Evolutionary conservation across 2,797 vertebrate species (phyloP), one percentile per base, ranked within the genome.

Genomic region (Coregonus ussuriensis): DNA sequence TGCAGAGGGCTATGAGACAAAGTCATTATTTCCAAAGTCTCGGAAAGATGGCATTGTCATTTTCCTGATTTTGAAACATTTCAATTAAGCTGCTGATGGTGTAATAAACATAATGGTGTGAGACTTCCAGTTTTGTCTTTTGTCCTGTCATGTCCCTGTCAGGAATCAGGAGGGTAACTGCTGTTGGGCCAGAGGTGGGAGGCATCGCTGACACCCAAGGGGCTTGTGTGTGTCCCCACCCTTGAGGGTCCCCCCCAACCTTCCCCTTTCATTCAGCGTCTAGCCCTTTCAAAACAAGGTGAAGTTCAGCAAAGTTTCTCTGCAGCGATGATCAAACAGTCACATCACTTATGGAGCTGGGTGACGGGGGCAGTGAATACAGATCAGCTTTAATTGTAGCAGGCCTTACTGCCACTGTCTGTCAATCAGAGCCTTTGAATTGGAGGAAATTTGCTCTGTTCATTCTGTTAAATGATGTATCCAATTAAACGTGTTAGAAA

Each of bases 401-500:
- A 96, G 94, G 96, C 96, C 96, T 97, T 96, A 96, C 97, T 97
- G 96, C 97, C 97, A 95, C 96, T 98, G 96, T 96, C 96, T 97
- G 98, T 98, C 98, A 99, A 98, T 98, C 97, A 96, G 94, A 95
- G 95, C 93, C 97, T 97, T 97, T 99, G 96, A 99, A 99, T 99
- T 97, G 96, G 96, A 92, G 94, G 95, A 97, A 98, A 98, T 98
- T 98, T 98, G 96, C 97, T 98, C 97, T 96, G 96, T 98, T 99
- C 98, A 97, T 96, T 97, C 97, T 96, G 96, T 97, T 99, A 98
- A 99, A 99, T 98, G 97, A 98, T 98, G 97, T 98, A 98, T 97
- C 97, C 98, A 99, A 99, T 99, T 99, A 99, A 99, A 99, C 93
- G 96, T 97, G 97, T 98, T 98, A 98, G 97, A 99, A 99, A 99